Evolutionary conservation across 2,888 invertebrate genomes (phyloP).

Genomic region (Philereme vetulata): DNA sequence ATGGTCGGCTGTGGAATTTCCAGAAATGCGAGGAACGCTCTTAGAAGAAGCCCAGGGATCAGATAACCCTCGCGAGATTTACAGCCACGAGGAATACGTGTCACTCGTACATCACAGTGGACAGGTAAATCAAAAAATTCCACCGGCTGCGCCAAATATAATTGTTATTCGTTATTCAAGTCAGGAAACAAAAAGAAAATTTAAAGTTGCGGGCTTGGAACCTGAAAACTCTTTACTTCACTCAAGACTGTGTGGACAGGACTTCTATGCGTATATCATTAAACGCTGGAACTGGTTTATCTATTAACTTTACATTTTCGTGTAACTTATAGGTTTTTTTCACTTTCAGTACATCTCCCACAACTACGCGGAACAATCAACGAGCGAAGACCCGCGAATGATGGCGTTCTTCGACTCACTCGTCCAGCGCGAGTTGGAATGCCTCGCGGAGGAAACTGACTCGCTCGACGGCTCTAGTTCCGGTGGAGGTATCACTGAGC

Average conservation of each 20-base stretch:
- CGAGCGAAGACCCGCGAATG: slow-evolving; percentile 96
- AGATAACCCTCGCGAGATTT: slow-evolving; percentile 87
- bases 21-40: slow-evolving; percentile 86
- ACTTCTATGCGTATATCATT: no score
- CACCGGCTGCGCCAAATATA: slow-evolving; percentile 5
- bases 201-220: no score
- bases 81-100: slow-evolving; percentile 92
- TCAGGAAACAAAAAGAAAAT: no score
- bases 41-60: slow-evolving; percentile 80
- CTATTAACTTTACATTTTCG: no score
- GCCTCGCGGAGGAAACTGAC: slow-evolving; percentile 84
- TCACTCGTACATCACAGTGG: slow-evolving; percentile 91
- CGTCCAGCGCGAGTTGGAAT: slow-evolving; percentile 95
- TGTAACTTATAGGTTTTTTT: no score
- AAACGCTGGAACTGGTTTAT: no score
- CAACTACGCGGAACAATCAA: slow-evolving; percentile 94
- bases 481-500: slow-evolving; percentile 44
- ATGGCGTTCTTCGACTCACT: slow-evolving; percentile 98
- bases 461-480: slow-evolving; percentile 67
- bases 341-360: slow-evolving; percentile 89
- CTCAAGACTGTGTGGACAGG: no score
- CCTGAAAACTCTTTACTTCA: no score
- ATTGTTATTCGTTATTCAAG: no score
- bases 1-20: slow-evolving; percentile 91
- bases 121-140: slow-evolving; percentile 74